phyloP scores from a whole-genome alignment of 2,113 vertebrate species.

The Nothoprocta perdicaria region DNA sequence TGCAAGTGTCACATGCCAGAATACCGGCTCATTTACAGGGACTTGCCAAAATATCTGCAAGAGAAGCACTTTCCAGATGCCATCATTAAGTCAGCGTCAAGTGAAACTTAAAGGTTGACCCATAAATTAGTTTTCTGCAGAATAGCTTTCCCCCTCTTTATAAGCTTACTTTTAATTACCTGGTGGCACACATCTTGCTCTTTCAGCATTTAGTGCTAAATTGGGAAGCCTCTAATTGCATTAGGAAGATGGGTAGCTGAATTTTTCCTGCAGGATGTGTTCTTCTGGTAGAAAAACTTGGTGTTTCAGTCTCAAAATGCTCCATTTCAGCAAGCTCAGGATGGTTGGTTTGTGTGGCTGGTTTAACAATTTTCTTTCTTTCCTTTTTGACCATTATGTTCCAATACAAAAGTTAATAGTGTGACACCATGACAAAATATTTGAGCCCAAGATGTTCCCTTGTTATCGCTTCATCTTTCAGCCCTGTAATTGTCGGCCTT shows the following conservation, averaged over 20 bases:
- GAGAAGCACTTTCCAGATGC: neutral
- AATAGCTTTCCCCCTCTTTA: neutral
- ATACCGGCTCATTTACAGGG: neutral
- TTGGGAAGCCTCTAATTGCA: neutral
- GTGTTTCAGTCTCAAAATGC: neutral
- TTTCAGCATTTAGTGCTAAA: neutral
- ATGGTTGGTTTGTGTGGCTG: neutral
- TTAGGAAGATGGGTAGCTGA: neutral
- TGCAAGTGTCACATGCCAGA: conserved; percentile 9
- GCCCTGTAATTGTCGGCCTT: conserved; percentile 41
- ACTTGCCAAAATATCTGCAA: conserved; percentile 23
- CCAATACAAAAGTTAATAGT: neutral
- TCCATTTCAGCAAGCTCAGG: conserved; percentile 13
- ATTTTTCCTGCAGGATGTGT: neutral
- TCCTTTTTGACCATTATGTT: conserved; percentile 10
- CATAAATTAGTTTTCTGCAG: neutral
- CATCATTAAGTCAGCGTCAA: neutral
- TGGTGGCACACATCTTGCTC: neutral
- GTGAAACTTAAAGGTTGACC: conserved; percentile 14
- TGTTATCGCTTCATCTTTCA: conserved; percentile 22
- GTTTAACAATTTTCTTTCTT: neutral
- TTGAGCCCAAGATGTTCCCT: neutral
- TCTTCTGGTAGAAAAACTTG: neutral
- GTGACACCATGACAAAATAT: neutral
- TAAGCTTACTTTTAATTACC: neutral